A percentile compares a stretch with the other conserved stretches of the same genome.
These are phyloP conservation scores for Hyalella azteca DNA, from an alignment of 2,888 invertebrate genomes.

Conservation along the genomic window DNA sequence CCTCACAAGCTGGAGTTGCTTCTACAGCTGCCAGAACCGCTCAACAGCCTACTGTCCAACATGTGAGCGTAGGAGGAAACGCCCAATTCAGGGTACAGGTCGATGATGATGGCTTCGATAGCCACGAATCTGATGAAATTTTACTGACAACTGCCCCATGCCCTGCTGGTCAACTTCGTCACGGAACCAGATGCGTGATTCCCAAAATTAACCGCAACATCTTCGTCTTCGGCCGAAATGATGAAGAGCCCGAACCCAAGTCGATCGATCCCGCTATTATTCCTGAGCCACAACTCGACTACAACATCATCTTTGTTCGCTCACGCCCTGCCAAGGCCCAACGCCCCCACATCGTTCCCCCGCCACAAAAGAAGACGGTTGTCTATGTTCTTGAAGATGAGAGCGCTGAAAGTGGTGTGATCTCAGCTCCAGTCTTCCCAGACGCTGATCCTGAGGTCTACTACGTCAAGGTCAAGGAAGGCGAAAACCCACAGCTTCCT, in stretches of 20 bases:
- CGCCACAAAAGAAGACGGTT: constrained; percentile 50
- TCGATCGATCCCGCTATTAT: constrained; percentile 21
- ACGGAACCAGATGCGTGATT: constrained; percentile 38
- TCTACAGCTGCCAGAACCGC: background rate
- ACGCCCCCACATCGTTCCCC: constrained; percentile 44
- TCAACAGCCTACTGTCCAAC: background rate
- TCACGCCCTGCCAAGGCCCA: background rate
- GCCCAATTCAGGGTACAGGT: background rate
- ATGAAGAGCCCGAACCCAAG: constrained; percentile 10
- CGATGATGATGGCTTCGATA: constrained; percentile 23
- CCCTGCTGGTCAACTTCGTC: constrained; percentile 31
- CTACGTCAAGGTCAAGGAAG: constrained; percentile 46
- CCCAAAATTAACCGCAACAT: constrained; percentile 30
- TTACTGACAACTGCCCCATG: background rate
- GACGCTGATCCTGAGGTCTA: constrained; percentile 45
- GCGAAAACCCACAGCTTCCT: constrained; percentile 49
- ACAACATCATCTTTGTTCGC: constrained; percentile 49
- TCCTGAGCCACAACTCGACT: constrained; percentile 44
- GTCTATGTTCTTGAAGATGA: constrained; percentile 50
- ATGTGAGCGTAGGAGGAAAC: background rate
- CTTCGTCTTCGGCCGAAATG: constrained; percentile 33
- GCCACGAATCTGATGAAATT: constrained; percentile 17
- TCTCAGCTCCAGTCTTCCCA: constrained; percentile 42
- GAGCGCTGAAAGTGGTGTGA: constrained; percentile 23
- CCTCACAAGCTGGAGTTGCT: background rate